Conservation (phyloP, 2,797 vertebrate genomes). For the Cyclopterus lumpus region DNA sequence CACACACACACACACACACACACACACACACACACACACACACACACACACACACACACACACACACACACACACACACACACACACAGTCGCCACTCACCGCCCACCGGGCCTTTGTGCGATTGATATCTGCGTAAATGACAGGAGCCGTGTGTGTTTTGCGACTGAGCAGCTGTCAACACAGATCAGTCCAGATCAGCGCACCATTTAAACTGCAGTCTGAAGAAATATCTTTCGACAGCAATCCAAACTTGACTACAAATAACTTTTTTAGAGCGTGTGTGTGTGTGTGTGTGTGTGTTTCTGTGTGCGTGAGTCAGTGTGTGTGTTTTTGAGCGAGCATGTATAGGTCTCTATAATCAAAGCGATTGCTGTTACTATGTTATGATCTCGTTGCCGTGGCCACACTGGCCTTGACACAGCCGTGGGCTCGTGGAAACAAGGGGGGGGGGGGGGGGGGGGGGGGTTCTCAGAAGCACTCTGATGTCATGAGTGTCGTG, state of each 20-base stretch:
- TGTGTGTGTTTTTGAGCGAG: background rate
- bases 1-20: background rate
- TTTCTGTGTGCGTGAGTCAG: background rate
- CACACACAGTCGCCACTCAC: constrained; percentile 33
- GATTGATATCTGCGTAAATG: constrained; percentile 34
- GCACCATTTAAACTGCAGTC: constrained; percentile 12
- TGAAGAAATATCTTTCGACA: constrained; percentile 19
- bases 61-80: background rate
- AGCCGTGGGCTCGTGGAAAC: constrained; percentile 43
- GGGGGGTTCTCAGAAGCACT: constrained; percentile 46
- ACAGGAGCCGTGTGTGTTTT: constrained; percentile 39
- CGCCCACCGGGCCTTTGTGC: constrained; percentile 16
- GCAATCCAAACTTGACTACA: constrained; percentile 33
- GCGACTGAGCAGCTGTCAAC: constrained; percentile 49
- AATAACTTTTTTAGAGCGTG: too few relatives aligned
- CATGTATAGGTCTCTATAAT: constrained; percentile 19
- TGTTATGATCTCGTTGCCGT: constrained; percentile 53
- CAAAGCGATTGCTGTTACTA: constrained; percentile 47
- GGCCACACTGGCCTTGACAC: constrained; percentile 25
- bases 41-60: constrained; percentile 38
- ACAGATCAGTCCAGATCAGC: constrained; percentile 28
- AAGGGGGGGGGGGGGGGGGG: background rate
- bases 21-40: constrained; percentile 1
- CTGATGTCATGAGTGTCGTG: constrained; percentile 66
- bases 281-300: too few relatives aligned